phyloP scores from a whole-genome alignment of 2,113 vertebrate species.

The Psittacula cyanocephala region DNA sequence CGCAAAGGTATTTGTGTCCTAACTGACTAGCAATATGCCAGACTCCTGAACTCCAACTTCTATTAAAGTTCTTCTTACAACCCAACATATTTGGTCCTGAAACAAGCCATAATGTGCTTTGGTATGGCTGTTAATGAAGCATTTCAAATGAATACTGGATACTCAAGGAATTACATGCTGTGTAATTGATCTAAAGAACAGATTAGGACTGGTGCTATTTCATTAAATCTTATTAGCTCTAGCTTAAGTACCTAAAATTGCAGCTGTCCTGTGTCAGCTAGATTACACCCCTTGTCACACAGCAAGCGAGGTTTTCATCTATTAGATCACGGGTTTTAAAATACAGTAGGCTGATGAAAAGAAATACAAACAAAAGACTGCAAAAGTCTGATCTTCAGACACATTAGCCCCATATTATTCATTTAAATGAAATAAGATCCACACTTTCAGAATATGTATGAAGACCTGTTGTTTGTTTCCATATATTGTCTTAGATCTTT shows the following conservation, averaged over 20 bases:
- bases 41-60: not conserved
- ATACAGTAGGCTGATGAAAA: not conserved
- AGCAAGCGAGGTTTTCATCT: not conserved
- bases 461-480: not conserved
- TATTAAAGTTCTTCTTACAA: not conserved
- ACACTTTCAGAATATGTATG: fast-evolving
- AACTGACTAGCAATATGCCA: not conserved
- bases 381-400: not conserved
- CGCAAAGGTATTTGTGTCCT: not conserved
- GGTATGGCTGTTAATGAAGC: conserved; percentile 25
- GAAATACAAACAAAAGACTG: not conserved
- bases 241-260: conserved; percentile 27
- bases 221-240: conserved; percentile 53
- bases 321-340: not conserved
- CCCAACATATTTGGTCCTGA: not conserved
- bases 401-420: not conserved
- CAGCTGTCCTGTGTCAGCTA: not conserved
- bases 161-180: conserved; percentile 37
- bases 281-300: conserved; percentile 10
- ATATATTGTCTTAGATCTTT: not conserved
- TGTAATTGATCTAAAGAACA: conserved; percentile 54
- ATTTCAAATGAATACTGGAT: conserved; percentile 12
- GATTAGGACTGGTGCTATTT: conserved; percentile 43
- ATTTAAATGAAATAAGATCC: not conserved
- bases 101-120: not conserved